Evolutionary conservation across 1,140 invertebrate genomes (phyloP).

Genomic region (Pararge aegeria): DNA sequence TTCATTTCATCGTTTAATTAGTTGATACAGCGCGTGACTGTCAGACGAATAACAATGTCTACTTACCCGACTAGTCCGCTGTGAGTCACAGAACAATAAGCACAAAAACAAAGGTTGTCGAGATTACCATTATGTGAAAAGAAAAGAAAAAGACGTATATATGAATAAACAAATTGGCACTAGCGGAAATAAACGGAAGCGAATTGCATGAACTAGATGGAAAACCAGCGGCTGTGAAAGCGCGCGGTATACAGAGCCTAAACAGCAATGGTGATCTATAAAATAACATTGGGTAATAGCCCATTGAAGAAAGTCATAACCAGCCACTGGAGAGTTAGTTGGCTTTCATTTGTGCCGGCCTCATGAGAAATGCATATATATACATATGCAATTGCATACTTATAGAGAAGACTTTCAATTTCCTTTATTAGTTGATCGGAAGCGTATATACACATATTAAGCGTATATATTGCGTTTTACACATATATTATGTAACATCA

Average conservation of each 20-base stretch:
- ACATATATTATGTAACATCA: no score
- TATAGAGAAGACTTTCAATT: slow-evolving; percentile 2
- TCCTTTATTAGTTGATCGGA: neutral
- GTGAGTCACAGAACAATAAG: slow-evolving; percentile 1
- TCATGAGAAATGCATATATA: slow-evolving; percentile 6
- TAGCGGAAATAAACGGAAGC: slow-evolving; percentile 49
- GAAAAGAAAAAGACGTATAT: slow-evolving; percentile 12
- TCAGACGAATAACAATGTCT: neutral
- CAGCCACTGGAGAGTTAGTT: neutral
- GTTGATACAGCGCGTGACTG: no score
- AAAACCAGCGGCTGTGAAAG: slow-evolving; percentile 15
- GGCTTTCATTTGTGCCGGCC: slow-evolving; percentile 1
- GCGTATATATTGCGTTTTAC: no score
- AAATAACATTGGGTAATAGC: slow-evolving; percentile 3
- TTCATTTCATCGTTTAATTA: neutral
- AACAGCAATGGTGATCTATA: slow-evolving; percentile 3
- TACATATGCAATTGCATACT: neutral
- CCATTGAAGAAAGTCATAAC: slow-evolving; percentile 12
- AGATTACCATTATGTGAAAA: slow-evolving; percentile 18
- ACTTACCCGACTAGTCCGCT: neutral
- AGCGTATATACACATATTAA: no score
- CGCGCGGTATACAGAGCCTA: slow-evolving; percentile 7
- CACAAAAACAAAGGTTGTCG: slow-evolving; percentile 4
- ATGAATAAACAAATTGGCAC: slow-evolving; percentile 24
- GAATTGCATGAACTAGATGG: slow-evolving; percentile 16